These are phyloP conservation scores for Stenopsyche tienmushanensis DNA, from an alignment of 1,140 invertebrate species.

Conservation along the genomic window DNA sequence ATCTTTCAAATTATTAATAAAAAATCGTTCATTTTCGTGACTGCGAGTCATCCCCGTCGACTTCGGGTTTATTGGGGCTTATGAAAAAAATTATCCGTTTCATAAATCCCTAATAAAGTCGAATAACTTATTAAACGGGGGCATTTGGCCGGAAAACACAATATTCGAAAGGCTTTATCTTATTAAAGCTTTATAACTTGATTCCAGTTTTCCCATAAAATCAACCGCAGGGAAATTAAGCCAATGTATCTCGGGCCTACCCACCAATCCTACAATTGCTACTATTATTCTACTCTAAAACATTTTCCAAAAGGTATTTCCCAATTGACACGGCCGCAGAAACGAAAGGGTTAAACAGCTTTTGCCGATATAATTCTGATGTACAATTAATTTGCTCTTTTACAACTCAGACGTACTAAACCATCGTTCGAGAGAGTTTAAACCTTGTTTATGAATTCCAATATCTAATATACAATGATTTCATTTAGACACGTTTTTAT, in stretches of 20 bases:
- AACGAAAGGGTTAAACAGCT: slow-evolving; percentile 30
- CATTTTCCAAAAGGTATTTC: slow-evolving; percentile 31
- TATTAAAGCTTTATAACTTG: slow-evolving; percentile 31
- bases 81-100: not conserved
- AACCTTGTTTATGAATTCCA: not conserved
- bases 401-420: not conserved
- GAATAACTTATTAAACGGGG: slow-evolving; percentile 18
- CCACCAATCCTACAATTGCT: slow-evolving; percentile 19
- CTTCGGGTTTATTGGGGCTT: too few relatives aligned
- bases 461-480: not conserved
- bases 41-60: too few relatives aligned
- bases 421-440: too few relatives aligned
- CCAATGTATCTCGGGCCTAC: slow-evolving; percentile 18
- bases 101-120: slow-evolving; percentile 5
- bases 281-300: slow-evolving; percentile 29
- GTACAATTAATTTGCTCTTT: slow-evolving; percentile 25
- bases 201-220: slow-evolving; percentile 32
- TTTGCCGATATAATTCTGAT: slow-evolving; percentile 19
- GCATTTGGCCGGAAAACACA: slow-evolving; percentile 13
- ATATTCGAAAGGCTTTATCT: slow-evolving; percentile 30
- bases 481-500: too few relatives aligned
- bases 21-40: too few relatives aligned
- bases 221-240: slow-evolving; percentile 32
- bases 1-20: too few relatives aligned
- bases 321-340: slow-evolving; percentile 29